These are phyloP conservation scores for Bimastos eiseni DNA, from an alignment of 2,888 invertebrate species.

Conservation along the genomic window DNA sequence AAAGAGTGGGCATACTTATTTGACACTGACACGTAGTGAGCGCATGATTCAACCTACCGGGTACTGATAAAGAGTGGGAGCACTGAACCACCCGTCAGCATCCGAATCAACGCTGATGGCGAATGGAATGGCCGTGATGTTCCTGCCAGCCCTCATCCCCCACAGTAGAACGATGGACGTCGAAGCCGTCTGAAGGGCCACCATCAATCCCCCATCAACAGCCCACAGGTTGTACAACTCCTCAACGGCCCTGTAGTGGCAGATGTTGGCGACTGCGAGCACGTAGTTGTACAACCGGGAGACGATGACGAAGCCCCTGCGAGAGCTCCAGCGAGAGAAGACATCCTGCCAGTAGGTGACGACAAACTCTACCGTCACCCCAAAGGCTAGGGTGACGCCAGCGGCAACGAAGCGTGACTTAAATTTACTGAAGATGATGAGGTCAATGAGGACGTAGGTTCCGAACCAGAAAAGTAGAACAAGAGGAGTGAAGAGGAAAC, in stretches of 20 bases:
- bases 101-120: conserved; percentile 39
- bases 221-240: conserved; percentile 32
- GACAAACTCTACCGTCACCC: conserved; percentile 35
- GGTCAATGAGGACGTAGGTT: conserved; percentile 36
- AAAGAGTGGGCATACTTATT: neutral
- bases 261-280: conserved; percentile 39
- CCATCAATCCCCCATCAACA: conserved; percentile 20
- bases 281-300: conserved; percentile 38
- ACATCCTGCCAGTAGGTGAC: conserved; percentile 37
- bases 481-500: conserved; percentile 42
- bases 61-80: conserved; percentile 31
- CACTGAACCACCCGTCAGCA: conserved; percentile 33
- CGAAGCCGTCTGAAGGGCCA: conserved; percentile 36
- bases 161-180: conserved; percentile 39
- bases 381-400: conserved; percentile 34
- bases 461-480: conserved; percentile 39
- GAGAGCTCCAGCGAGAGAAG: conserved; percentile 18
- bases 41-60: conserved; percentile 7
- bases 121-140: conserved; percentile 41
- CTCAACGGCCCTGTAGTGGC: conserved; percentile 39
- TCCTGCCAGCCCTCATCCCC: conserved; percentile 41
- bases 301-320: conserved; percentile 25
- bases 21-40: neutral
- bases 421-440: conserved; percentile 28
- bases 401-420: conserved; percentile 31